Evolutionary conservation across 2,113 vertebrate genomes (phyloP).

Genomic region (Pseudolaguvia tuberculata): DNA sequence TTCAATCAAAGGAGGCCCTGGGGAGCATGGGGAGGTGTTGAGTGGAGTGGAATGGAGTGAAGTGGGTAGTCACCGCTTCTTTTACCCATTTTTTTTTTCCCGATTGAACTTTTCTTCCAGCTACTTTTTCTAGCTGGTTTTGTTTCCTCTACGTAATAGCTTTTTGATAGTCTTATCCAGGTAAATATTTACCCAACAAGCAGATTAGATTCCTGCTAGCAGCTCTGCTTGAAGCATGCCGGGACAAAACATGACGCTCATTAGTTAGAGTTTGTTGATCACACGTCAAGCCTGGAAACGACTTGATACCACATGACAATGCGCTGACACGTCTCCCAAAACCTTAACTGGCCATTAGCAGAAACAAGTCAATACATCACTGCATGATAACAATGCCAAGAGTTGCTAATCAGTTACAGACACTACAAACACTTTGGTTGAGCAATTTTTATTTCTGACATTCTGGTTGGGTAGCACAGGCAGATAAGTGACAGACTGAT

Average conservation of each 20-base stretch:
- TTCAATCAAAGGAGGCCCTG: slow-evolving; percentile 27
- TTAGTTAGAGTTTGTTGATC: slow-evolving; percentile 29
- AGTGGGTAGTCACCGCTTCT: neutral
- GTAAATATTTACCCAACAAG: slow-evolving; percentile 44
- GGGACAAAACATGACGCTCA: neutral
- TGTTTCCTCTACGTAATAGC: neutral
- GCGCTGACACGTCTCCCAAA: slow-evolving; percentile 23
- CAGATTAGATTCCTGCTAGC: slow-evolving; percentile 9
- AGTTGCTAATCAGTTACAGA: neutral
- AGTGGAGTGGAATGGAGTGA: neutral
- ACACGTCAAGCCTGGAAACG: slow-evolving; percentile 27
- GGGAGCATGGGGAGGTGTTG: slow-evolving; percentile 7
- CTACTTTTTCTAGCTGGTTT: neutral
- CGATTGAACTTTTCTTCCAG: neutral
- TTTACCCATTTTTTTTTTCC: neutral
- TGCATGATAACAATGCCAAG: neutral
- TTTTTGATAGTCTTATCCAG: neutral
- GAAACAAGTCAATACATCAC: slow-evolving; percentile 26
- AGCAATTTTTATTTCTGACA: slow-evolving; percentile 7
- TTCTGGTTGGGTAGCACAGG: slow-evolving; percentile 12
- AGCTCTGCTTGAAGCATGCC: slow-evolving; percentile 21
- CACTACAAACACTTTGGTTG: neutral
- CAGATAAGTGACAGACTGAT: slow-evolving; percentile 19
- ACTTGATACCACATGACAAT: slow-evolving; percentile 7
- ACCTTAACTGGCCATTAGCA: slow-evolving; percentile 29